Base-by-base conservation (phyloP, 2,113 vertebrate genomes). In the Elachura formosa region DNA sequence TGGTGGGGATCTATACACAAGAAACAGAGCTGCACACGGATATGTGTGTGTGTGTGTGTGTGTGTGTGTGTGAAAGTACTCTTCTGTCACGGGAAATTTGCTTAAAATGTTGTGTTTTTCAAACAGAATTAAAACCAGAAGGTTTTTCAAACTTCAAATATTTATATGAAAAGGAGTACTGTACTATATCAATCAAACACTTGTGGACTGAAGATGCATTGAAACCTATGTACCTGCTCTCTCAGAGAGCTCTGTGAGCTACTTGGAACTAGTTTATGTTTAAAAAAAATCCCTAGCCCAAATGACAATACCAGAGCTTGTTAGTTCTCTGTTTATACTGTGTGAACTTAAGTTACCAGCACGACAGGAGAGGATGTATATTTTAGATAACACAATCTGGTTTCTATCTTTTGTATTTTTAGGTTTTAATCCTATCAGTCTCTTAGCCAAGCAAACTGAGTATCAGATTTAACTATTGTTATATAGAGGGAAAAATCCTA, bases 61-160 rank as follows among this genome's bases (percentile, higher is more conserved):
- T 45, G 41, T 24, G 29, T 28, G n/a, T 75, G 56, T 54, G 66
- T 56, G 71, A 45, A 74, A 85, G 36, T 38, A 33, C 3, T 2
- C 5, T 63, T 96, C 89, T 96, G 87, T 90, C 87, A 55, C 69
- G 94, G 89, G 96, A 97, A 93, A 84, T 88, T 82, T 82, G 6
- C 45, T 89, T 79, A 72, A 95, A 92, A 62, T 83, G 38, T 96
- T 94, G 34, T 11, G 8, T 3, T 26, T 96, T 91, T 94, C 94
- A 75, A 90, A 84, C 86, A 92, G 93, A 91, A 92, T 94, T 97
- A 95, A 97, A 97, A 97, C 96, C 97, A 97, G 97, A 96, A 96
- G 87, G 72, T 69, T 90, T 97, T 96, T 96, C 84, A 71, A 96
- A 95, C 91, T 97, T 97, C 95, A 98, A 98, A 98, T 98, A 98